Base-by-base conservation (phyloP, 2,888 invertebrate species). In the Augochlorella aurata region DNA sequence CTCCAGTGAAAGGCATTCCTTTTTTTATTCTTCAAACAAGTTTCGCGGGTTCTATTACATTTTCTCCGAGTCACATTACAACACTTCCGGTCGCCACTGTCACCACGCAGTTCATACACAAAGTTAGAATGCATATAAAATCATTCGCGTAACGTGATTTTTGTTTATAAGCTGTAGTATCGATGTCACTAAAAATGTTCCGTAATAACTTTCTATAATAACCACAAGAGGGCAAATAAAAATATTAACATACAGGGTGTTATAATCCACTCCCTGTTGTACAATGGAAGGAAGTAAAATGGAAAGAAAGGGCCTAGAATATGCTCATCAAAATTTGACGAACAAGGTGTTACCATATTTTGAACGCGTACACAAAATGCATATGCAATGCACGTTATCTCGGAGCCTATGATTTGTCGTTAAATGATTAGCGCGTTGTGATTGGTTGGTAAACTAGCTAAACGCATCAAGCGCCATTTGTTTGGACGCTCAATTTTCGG, bases 401-500 rank as follows among this genome's bases (percentile, higher is more conserved):
- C 52, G 78, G 50, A 63, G 79, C 16, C 73, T 79, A 38, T 0
- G 0, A 18, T 73, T 79, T 49, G 14, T 29, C 24, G 45, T 71
- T n/a, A 21, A 54, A 49, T 14, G 14, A 50, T 8, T 16, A 52
- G 38, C 9, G 10, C 10, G 4, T 1, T 12, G 49, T 61, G 54
- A 81, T 77, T 74, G 82, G 70, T 47, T 45, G 52, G 18, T 52
- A 16, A 12, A 38, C 12, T 16, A 69, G 49, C 2, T 29, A 68
- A 47, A 29, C 58, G 52, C 65, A 70, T 68, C 72, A 50, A 83
- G 86, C 86, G 86, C 84, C 84, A 86, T 86, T 86, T 86, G 84
- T 86, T 86, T 86, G 82, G 86, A 86, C 87, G 86, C 86, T 83
- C 9, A 77, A 83, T 82, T 75, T 72, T 74, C 66, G 76, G 72